phyloP scores from a whole-genome alignment of 1,140 invertebrate species.

The Brachionus manjavacas region DNA sequence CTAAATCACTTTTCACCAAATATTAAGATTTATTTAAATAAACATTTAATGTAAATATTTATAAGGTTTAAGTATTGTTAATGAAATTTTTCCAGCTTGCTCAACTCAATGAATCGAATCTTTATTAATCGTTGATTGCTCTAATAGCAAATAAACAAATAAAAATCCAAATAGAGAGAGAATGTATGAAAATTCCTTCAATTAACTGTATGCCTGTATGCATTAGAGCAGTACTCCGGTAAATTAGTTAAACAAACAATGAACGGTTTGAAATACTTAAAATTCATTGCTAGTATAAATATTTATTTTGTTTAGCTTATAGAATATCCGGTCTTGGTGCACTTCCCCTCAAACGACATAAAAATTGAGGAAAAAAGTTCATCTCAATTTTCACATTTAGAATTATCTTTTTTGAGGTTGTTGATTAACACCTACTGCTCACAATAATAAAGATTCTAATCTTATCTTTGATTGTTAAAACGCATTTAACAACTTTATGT shows the following conservation, averaged over 20 bases:
- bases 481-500: background rate
- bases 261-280: slow-evolving; percentile 38
- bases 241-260: slow-evolving; percentile 40
- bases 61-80: background rate
- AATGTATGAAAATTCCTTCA: background rate
- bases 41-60: slow-evolving; percentile 37
- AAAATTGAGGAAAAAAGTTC: slow-evolving; percentile 6
- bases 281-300: background rate
- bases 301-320: background rate
- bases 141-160: slow-evolving; percentile 22
- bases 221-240: slow-evolving; percentile 14
- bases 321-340: background rate
- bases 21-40: slow-evolving; percentile 23
- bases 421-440: slow-evolving; percentile 36
- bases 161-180: background rate
- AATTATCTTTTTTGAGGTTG: background rate
- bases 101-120: slow-evolving; percentile 29
- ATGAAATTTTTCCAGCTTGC: background rate
- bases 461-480: slow-evolving; percentile 31
- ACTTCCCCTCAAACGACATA: slow-evolving; percentile 21
- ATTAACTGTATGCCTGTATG: background rate
- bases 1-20: slow-evolving; percentile 11
- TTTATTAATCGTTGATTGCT: slow-evolving; percentile 21
- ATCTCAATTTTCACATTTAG: slow-evolving; percentile 22
- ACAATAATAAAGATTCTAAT: slow-evolving; percentile 26